phyloP scores from a whole-genome alignment of 2,888 invertebrate species.

The Epinotia demarniana region DNA sequence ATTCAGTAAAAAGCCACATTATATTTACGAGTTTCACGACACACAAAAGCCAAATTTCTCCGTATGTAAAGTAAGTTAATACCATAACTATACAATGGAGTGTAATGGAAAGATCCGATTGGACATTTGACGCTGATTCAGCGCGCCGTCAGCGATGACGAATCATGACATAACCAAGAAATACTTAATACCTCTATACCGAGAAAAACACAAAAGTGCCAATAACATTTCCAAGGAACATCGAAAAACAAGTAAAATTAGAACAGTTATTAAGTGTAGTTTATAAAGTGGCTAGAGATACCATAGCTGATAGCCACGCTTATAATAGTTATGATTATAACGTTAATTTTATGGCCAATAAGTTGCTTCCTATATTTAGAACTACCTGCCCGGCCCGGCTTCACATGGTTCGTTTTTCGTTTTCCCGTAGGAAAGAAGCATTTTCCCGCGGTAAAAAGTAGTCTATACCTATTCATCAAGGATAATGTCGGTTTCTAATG shows the following conservation, averaged over 20 bases:
- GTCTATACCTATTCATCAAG: too few species aligned
- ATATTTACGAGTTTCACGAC: slow-evolving; percentile 18
- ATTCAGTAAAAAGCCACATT: slow-evolving; percentile 17
- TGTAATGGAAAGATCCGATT: slow-evolving; percentile 6
- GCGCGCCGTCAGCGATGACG: slow-evolving; percentile 23
- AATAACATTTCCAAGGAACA: slow-evolving; percentile 23
- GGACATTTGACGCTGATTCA: slow-evolving; percentile 21
- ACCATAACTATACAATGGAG: slow-evolving; percentile 18
- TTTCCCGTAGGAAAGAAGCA: too few species aligned
- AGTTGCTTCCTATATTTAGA: neutral
- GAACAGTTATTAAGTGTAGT: slow-evolving; percentile 15
- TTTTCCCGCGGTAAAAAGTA: too few species aligned
- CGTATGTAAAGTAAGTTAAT: slow-evolving; percentile 27
- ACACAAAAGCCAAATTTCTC: slow-evolving; percentile 33
- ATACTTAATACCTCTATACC: slow-evolving; percentile 3
- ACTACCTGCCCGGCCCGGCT: too few species aligned
- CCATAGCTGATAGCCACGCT: neutral
- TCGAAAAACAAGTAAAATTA: slow-evolving; percentile 27
- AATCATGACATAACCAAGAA: slow-evolving; percentile 20
- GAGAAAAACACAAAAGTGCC: slow-evolving; percentile 30
- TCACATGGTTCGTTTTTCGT: too few species aligned
- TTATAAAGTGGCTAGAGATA: neutral
- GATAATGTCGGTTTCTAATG: too few species aligned
- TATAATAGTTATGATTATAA: neutral
- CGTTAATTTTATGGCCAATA: neutral